phyloP scores from a whole-genome alignment of 2,888 invertebrate genomes.

The Villa cingulata region DNA sequence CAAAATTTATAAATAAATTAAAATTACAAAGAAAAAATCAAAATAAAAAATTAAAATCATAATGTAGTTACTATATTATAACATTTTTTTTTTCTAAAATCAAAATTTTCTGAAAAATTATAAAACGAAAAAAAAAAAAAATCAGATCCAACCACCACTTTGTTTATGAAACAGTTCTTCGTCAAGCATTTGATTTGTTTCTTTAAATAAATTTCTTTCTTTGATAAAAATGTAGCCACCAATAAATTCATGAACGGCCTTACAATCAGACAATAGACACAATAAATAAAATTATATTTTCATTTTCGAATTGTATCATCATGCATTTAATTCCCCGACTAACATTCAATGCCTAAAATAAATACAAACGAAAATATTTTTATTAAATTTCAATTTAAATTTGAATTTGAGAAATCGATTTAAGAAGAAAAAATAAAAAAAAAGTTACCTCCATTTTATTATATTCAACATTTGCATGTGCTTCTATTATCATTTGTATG shows the following conservation, averaged over 20 bases:
- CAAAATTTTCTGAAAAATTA: no score
- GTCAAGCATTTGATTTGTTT: constrained; percentile 91
- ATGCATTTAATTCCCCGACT: constrained; percentile 99
- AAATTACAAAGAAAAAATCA: no score
- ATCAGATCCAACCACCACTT: constrained; percentile 80
- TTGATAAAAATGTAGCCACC: constrained; percentile 99
- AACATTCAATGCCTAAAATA: constrained; percentile 86
- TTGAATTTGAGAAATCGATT: no score
- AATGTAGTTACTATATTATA: no score
- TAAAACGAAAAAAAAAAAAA: neutral
- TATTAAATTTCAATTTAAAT: neutral
- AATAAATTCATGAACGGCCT: constrained; percentile 97
- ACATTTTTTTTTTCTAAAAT: no score
- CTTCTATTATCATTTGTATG: constrained; percentile 83
- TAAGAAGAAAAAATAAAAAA: no score
- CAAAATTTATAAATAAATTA: neutral
- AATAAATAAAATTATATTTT: constrained; percentile 84
- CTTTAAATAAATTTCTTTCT: constrained; percentile 95
- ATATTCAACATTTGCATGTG: constrained; percentile 92
- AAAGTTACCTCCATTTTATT: constrained; percentile 75
- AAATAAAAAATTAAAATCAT: no score
- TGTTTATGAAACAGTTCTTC: constrained; percentile 97
- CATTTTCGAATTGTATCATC: constrained; percentile 95
- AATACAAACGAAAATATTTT: constrained; percentile 5
- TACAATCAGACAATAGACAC: constrained; percentile 92